Evolutionary conservation across 2,113 vertebrate species (phyloP).

Genomic region (Mystacornis crossleyi): DNA sequence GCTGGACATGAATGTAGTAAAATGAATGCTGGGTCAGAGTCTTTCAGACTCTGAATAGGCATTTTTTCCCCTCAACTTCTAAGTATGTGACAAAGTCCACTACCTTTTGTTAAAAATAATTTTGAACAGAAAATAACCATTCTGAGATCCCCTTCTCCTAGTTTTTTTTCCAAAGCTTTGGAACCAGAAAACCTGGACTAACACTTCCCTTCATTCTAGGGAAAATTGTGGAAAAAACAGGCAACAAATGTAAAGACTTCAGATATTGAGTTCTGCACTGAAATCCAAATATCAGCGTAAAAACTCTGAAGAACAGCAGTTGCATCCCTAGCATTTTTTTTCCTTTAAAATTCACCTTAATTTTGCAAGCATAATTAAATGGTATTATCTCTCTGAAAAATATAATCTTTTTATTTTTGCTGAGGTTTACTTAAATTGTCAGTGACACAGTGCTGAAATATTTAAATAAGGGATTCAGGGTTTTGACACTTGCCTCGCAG

Average conservation of each 20-base stretch:
- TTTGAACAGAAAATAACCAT: neutral
- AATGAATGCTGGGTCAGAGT: neutral
- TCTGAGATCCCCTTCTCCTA: neutral
- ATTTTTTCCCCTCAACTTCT: rapidly evolving
- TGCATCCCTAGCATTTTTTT: neutral
- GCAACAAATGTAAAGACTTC: neutral
- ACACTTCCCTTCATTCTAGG: neutral
- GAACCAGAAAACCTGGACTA: neutral
- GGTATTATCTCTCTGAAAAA: neutral
- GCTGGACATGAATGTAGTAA: neutral
- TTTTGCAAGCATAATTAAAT: neutral
- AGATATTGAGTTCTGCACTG: neutral
- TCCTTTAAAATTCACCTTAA: neutral
- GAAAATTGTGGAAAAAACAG: neutral
- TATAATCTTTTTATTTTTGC: neutral
- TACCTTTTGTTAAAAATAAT: neutral
- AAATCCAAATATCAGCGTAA: neutral
- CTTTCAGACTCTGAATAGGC: neutral
- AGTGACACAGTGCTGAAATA: neutral
- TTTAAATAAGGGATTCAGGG: neutral
- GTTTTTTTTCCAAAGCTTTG: neutral
- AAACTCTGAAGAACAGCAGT: neutral
- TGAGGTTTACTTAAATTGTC: neutral
- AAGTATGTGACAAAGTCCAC: neutral
- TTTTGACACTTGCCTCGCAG: neutral